Conservation (phyloP, 2,797 vertebrate species). For the Channallabes apus region DNA sequence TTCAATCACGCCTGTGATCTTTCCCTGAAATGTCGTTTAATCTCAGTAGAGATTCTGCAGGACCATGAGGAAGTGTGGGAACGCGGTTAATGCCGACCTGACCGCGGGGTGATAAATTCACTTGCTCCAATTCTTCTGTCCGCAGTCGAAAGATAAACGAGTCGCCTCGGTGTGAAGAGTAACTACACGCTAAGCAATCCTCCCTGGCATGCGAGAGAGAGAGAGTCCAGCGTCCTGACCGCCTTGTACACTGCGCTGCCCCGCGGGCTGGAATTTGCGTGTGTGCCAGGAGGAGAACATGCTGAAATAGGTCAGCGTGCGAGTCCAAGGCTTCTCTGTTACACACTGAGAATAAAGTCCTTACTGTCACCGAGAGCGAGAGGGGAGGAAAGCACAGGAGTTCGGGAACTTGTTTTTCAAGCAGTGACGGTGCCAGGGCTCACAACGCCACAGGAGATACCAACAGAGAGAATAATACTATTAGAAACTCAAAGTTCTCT, state of each 20-base stretch:
- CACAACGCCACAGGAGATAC: not conserved
- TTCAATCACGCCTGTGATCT: not conserved
- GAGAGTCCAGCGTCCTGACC: too few relatives aligned
- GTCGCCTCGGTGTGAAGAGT: not conserved
- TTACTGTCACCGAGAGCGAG: constrained; percentile 26
- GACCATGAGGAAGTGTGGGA: not conserved
- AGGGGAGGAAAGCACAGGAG: constrained; percentile 3
- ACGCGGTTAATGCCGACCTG: not conserved
- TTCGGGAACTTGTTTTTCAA: constrained; percentile 42
- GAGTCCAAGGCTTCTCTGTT: constrained; percentile 36
- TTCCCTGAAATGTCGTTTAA: not conserved
- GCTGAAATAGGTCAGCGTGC: constrained; percentile 29
- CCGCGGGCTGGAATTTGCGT: not conserved
- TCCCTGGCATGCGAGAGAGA: not conserved
- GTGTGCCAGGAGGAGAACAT: constrained; percentile 19
- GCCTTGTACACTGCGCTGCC: not conserved
- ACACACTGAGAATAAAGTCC: constrained; percentile 27
- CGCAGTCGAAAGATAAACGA: not conserved
- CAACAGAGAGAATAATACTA: constrained; percentile 6
- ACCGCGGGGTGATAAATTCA: not conserved
- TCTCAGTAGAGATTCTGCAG: not conserved
- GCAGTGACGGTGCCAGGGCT: constrained; percentile 8
- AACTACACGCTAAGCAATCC: not conserved
- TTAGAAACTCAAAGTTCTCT: not conserved
- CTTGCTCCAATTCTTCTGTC: too few relatives aligned